Evolutionary conservation across 1,140 invertebrate species (phyloP), one percentile per base, ranked within the genome.

Genomic region (Sitobion miscanthi): DNA sequence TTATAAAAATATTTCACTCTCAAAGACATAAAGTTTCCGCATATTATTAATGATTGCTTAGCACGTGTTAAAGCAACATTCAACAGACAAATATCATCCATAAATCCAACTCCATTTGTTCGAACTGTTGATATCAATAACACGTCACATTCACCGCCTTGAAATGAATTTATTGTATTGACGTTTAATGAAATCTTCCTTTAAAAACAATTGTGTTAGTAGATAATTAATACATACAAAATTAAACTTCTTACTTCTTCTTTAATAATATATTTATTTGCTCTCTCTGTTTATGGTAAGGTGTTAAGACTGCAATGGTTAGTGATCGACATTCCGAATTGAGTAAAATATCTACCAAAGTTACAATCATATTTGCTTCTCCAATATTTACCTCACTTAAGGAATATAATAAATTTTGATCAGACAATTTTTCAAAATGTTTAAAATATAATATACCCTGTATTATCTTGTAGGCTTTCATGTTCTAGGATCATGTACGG

Each of bases 121-220:
- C 98, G 96, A 0, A 99, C 98, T 95, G 97, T 97, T 0, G 98
- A 98, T 94, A 99, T 96, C 54, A 99, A 96, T 47, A 99, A 97
- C 49, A 99, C 96, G 95, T 99, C 98, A 94, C 97, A 96, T 96
- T 99, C 98, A 95, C 98, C 96, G 0, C 99, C 98, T 96, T 99
- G 98, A 95, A 98, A 99, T 91, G 97, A 97, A 95, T 99, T 98
- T 14, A 99, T 97, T 7, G 98, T 98, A 94, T 98, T 97, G 3
- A 98, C 97, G 94, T 97, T 95, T 9, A 95, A 42, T n/a, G 90
- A 94, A 30, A 77, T 69, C 47, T 89, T 62, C 85, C 87, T 89
- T 87, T 62, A 45, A 69, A 90, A 69, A 52, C 21, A 89, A 8
- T 38, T 25, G 20, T 89, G 25, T 90, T 69, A 69, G n/a, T 47